phyloP scores from a whole-genome alignment of 1,140 invertebrate species.

The Ceratina japonica region DNA sequence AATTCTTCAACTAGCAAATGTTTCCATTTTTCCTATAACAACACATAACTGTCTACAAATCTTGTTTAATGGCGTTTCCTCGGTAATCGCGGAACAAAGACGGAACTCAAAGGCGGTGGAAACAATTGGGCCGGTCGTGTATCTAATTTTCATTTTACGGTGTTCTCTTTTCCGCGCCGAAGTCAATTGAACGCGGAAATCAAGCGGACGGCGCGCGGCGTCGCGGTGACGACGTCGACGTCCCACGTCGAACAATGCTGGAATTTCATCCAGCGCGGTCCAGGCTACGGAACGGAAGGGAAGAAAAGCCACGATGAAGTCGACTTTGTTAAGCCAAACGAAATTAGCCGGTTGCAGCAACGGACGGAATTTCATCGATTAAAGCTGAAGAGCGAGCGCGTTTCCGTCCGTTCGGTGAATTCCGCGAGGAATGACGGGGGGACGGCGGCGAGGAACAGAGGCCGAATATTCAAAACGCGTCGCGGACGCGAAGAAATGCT shows the following conservation, averaged over 20 bases:
- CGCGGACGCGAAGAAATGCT: conserved; percentile 39
- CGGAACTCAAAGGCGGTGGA: background rate
- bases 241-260: conserved; percentile 8
- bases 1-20: background rate
- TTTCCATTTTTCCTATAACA: background rate
- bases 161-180: conserved; percentile 5
- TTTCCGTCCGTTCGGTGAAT: conserved; percentile 6
- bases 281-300: background rate
- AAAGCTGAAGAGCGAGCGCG: conserved; percentile 32
- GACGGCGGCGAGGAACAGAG: background rate
- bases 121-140: background rate
- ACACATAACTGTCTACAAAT: background rate
- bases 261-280: background rate
- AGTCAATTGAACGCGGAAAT: conserved; percentile 39
- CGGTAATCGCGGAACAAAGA: background rate
- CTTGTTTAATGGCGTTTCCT: background rate
- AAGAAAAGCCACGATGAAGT: conserved; percentile 36
- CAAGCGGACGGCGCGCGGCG: background rate
- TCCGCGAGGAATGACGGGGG: conserved; percentile 17
- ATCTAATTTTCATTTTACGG: background rate
- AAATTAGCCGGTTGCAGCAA: conserved; percentile 51
- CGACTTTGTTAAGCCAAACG: conserved; percentile 59
- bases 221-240: background rate
- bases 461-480: conserved; percentile 17
- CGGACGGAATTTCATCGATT: conserved; percentile 48